A percentile compares a stretch with the other conserved stretches of the same genome.
Conservation (phyloP, 2,797 vertebrate species). For the Nannoperca australis region DNA sequence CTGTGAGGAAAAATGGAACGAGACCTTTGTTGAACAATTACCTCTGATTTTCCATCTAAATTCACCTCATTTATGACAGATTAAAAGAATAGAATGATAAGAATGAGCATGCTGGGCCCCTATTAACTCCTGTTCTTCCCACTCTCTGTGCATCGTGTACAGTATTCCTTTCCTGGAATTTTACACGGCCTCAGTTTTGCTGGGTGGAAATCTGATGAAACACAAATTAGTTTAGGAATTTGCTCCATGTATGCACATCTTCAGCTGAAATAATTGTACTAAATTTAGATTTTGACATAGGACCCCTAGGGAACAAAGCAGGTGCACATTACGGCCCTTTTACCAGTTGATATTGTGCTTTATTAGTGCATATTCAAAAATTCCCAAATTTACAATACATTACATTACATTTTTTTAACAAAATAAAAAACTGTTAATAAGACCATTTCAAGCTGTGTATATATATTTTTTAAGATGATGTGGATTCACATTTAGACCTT, state of each 20-base stretch:
- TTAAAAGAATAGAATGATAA: neutral
- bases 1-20: conserved; percentile 1
- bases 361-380: neutral
- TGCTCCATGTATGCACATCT: too few species aligned
- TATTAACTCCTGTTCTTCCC: too few species aligned
- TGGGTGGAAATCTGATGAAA: neutral
- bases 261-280: neutral
- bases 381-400: neutral
- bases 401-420: too few species aligned
- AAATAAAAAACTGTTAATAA: neutral
- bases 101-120: neutral
- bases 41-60: neutral
- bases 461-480: neutral
- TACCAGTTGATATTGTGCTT: neutral
- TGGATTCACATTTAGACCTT: neutral
- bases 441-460: neutral
- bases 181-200: neutral
- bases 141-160: neutral
- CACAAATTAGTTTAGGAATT: neutral
- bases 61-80: neutral
- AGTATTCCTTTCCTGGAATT: neutral
- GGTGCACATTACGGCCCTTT: neutral
- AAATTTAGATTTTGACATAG: neutral
- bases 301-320: neutral
- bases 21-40: neutral